phyloP scores from a whole-genome alignment of 2,797 vertebrate genomes.

The Mormyrus hasselquistii region DNA sequence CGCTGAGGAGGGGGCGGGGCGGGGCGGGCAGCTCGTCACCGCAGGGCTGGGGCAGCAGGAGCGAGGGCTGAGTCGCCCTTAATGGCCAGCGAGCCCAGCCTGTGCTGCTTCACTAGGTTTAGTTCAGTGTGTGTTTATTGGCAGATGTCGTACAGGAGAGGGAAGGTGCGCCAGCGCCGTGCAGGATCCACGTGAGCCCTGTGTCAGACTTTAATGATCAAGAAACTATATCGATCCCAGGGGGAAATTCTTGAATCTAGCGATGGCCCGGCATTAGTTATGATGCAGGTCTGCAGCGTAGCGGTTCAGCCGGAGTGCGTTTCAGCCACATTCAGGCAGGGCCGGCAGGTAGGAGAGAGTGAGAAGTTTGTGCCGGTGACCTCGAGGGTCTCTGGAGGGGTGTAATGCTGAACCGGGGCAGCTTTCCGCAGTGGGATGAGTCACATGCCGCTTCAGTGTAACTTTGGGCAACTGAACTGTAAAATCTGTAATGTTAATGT shows the following conservation, averaged over 20 bases:
- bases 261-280: not conserved
- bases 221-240: not conserved
- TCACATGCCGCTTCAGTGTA: not conserved
- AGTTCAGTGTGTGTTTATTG: not conserved
- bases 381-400: not conserved
- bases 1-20: not conserved
- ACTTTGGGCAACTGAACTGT: not conserved
- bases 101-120: not conserved
- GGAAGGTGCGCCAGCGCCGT: not conserved
- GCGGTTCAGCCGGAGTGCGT: not conserved
- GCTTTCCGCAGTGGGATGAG: not conserved
- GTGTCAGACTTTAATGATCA: not conserved
- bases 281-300: not conserved
- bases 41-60: not conserved
- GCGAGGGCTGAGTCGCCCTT: not conserved
- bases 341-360: not conserved
- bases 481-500: not conserved
- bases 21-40: not conserved
- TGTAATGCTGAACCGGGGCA: not conserved
- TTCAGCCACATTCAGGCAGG: not conserved
- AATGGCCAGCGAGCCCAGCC: not conserved
- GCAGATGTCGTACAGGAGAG: not conserved
- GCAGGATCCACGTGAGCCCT: not conserved
- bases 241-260: not conserved
- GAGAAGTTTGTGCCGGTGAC: not conserved